A percentile compares a stretch with the other conserved stretches of the same genome.
Evolutionary conservation across 1,140 invertebrate species (phyloP).

Genomic region (Monochamus saltuarius): DNA sequence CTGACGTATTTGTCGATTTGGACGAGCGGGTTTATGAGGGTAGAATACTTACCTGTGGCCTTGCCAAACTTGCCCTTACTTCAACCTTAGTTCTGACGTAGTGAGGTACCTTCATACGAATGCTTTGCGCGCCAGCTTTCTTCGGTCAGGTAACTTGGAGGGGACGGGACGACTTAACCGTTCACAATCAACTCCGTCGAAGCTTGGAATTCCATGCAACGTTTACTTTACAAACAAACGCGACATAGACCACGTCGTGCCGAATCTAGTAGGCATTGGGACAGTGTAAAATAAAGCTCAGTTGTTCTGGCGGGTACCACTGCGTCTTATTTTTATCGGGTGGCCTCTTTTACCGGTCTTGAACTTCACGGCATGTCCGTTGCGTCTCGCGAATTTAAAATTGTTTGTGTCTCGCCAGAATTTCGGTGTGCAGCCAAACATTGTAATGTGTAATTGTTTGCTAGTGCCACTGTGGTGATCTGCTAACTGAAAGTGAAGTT

Average conservation of each 20-base stretch:
- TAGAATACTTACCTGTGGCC: neutral
- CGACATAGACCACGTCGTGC: neutral
- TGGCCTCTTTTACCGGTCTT: too few relatives aligned
- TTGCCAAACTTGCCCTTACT: constrained; percentile 6
- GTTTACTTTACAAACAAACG: constrained; percentile 1
- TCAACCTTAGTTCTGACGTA: constrained; percentile 12
- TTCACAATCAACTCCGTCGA: constrained; percentile 12
- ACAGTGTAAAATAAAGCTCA: too few relatives aligned
- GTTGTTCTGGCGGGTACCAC: too few relatives aligned
- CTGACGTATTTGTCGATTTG: neutral
- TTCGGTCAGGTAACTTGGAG: constrained; percentile 29
- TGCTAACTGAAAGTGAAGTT: neutral
- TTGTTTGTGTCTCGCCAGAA: too few relatives aligned
- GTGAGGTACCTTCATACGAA: constrained; percentile 12
- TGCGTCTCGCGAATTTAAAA: too few relatives aligned
- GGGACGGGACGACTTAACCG: constrained; percentile 28
- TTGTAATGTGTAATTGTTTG: too few relatives aligned
- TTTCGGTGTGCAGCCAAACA: too few relatives aligned
- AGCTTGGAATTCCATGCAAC: constrained; percentile 20
- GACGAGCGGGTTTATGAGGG: too few relatives aligned
- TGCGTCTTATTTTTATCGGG: too few relatives aligned
- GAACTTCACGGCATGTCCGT: too few relatives aligned
- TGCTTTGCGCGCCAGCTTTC: constrained; percentile 26
- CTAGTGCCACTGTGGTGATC: too few relatives aligned
- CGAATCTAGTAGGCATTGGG: too few relatives aligned